These are phyloP conservation scores for Lophotriccus pileatus DNA, from an alignment of 2,797 vertebrate species.

Conservation along the genomic window DNA sequence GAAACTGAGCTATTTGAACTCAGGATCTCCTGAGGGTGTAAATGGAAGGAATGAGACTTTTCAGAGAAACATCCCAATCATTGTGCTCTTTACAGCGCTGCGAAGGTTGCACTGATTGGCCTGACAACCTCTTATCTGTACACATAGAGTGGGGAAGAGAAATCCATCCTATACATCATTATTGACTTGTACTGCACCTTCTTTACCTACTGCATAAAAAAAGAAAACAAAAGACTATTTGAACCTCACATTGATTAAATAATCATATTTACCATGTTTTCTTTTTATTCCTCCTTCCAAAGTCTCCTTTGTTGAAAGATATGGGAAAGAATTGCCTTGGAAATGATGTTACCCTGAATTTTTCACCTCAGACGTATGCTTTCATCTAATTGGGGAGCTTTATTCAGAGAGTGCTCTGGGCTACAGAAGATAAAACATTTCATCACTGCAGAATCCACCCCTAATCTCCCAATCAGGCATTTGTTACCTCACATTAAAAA, in stretches of 20 bases:
- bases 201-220: background rate
- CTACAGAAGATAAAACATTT: background rate
- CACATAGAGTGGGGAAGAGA: background rate
- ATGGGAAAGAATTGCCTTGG: background rate
- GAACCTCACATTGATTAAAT: background rate
- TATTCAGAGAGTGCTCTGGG: background rate
- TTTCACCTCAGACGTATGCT: background rate
- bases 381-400: background rate
- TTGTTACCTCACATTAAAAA: slow-evolving; percentile 33
- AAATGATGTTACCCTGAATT: background rate
- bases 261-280: background rate
- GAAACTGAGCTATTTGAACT: background rate
- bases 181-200: background rate
- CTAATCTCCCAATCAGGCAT: slow-evolving; percentile 10
- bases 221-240: background rate
- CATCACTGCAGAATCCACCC: background rate
- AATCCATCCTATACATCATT: background rate
- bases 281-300: background rate
- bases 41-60: background rate
- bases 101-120: background rate
- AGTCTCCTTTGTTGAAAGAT: background rate
- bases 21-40: background rate
- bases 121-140: background rate
- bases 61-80: background rate
- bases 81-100: background rate